Evolutionary conservation across 1,140 invertebrate species (phyloP), one percentile per base, ranked within the genome.

Genomic region (Lordiphosa clarofinis): DNA sequence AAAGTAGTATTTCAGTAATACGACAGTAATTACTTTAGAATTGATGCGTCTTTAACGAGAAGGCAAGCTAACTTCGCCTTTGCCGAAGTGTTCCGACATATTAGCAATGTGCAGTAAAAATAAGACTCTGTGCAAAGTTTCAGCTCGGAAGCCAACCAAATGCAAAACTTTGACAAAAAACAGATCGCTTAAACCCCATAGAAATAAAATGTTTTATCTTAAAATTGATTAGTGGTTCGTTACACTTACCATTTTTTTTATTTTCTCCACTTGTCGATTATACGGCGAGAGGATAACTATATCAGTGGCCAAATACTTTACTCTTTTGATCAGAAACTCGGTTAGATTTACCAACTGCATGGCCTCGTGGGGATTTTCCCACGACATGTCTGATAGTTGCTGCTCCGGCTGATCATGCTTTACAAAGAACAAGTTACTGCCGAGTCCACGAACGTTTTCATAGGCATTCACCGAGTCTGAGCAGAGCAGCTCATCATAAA

Each of bases 281-380:
- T 95, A 95, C 0, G 93, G 92, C 1, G 92, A 90, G 3, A 95
- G 87, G 42, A 95, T 91, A 0, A 94, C 94, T 42, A 95, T 92
- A 40, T 94, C 90, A 12, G 90, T 81, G 0, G 90, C 62, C 3
- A 87, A 31, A 61, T 94, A 93, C 3, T 91, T 92, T 73, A 40
- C 57, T 3, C 93, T 92, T 40, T 91, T 75, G 43, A 94, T 76
- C 1, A 95, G 79, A 76, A 94, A 92, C 49, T 90, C 89, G 2
- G 92, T 91, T 12, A 95, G 87, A 1, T 74, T 64, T 0, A 93
- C 79, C 4, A 92, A 44, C 78, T 92, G 89, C 9, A 90, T 86
- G 10, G 90, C 92, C 90, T 95, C 94, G 55, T 91, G 89, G 1
- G 73, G 15, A 89, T 95, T 95, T 11, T 88, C 87, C 9, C 89